Evolutionary conservation across 2,113 vertebrate species (phyloP), one percentile per base, ranked within the genome.

Genomic region (Naja naja): DNA sequence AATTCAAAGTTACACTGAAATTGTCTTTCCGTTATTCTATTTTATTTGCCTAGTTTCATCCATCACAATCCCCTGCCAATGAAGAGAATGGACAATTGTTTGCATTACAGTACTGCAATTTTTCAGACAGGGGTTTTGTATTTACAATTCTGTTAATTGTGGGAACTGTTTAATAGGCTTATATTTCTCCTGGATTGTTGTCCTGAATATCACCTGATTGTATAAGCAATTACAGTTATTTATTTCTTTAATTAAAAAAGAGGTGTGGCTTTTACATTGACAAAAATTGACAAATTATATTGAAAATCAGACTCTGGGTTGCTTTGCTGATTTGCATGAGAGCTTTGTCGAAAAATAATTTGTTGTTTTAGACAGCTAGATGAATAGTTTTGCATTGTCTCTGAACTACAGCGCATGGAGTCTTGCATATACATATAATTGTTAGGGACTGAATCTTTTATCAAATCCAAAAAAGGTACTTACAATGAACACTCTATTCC

Each of bases 361-460:
- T 86, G 87, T 47, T 95, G 54, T 87, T 94, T 95, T 89, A 43
- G n/a, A 88, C 81, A 69, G 10, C 87, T 90, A 94, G 45, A 91
- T 49, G 74, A 91, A 93, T 90, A 14, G 87, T 94, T 94, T 86
- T 92, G 53, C 88, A 91, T 91, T 93, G 92, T 93, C 91, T 94
- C 16, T 92, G 64, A 96, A 91, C 91, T 92, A 69, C 34, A 92
- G 88, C 86, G 43, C 0, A 89, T 88, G n/a, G 25, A 88, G 91
- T 94, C 90, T 93, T 91, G 90, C 93, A 95, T 93, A 90, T 92
- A 93, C 93, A 18, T n/a, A 94, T 95, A 86, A 95, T 55, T 54
- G 60, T 91, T 94, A 55, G 25, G 89, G 86, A 89, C 89, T 60
- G 18, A 64, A 92, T 91, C 8, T 88, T 93, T 91, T 45, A 5